Evolutionary conservation across 92 coral and sea anemone species (phyloP).

Genomic region (Siderastrea siderea): DNA sequence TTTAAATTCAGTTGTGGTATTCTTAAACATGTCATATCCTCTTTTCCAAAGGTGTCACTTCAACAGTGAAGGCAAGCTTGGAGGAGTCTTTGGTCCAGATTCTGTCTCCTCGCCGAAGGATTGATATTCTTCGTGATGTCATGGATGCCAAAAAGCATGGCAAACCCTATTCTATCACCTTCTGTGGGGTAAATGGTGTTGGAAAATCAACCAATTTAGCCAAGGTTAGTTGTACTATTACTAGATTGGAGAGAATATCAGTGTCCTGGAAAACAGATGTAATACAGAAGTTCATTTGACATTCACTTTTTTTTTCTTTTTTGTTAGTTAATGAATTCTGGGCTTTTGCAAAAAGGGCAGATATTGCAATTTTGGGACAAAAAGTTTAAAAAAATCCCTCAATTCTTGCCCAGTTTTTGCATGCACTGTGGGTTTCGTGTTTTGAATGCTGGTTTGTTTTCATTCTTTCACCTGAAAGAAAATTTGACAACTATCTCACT

Average conservation of each 20-base stretch:
- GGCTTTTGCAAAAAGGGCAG: too few relatives aligned
- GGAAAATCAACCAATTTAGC: constrained; percentile 98
- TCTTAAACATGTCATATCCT: not conserved
- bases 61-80: constrained; percentile 94
- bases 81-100: constrained; percentile 97
- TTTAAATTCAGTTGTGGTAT: not conserved
- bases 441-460: too few relatives aligned
- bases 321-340: too few relatives aligned
- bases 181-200: constrained; percentile 99
- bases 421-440: too few relatives aligned
- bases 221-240: constrained; percentile 64
- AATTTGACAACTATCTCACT: too few relatives aligned
- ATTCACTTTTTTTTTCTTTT: too few relatives aligned
- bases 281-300: too few relatives aligned
- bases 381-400: too few relatives aligned
- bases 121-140: constrained; percentile 96
- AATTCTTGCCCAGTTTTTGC: too few relatives aligned
- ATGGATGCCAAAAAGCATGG: constrained; percentile 92
- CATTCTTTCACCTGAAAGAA: too few relatives aligned
- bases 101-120: constrained; percentile 91
- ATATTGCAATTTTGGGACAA: too few relatives aligned
- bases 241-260: not conserved
- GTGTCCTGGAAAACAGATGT: too few relatives aligned
- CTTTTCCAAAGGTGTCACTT: constrained; percentile 80
- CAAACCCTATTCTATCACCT: constrained; percentile 87